Evolutionary conservation across 2,888 invertebrate species (phyloP).

Genomic region (Athrips mouffetella): DNA sequence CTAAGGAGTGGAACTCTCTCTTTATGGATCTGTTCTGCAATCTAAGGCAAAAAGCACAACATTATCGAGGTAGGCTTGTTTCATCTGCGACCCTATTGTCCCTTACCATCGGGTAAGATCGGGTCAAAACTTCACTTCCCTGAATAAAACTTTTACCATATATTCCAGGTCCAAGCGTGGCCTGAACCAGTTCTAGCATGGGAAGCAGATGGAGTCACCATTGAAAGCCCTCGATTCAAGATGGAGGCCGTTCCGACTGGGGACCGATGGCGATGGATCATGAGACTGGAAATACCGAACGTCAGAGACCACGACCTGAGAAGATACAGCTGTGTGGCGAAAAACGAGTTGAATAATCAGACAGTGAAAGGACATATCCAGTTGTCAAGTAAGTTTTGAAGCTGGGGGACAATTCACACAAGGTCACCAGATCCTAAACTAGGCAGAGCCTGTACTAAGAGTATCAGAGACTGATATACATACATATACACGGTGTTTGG

Average conservation of each 20-base stretch:
- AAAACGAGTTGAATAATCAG: conserved; percentile 89
- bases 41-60: too few relatives aligned
- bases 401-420: neutral
- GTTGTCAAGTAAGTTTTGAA: conserved; percentile 48
- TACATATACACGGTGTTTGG: too few relatives aligned
- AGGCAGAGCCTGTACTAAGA: too few relatives aligned
- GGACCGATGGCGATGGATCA: conserved; percentile 82
- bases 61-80: too few relatives aligned
- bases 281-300: conserved; percentile 87
- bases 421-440: too few relatives aligned
- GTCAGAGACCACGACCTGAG: conserved; percentile 83
- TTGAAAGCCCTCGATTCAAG: conserved; percentile 77
- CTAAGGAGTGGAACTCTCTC: too few relatives aligned
- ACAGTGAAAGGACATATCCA: conserved; percentile 83
- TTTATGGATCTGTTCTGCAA: too few relatives aligned
- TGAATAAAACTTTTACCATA: too few relatives aligned
- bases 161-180: conserved; percentile 86
- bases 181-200: conserved; percentile 92
- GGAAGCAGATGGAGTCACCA: conserved; percentile 87
- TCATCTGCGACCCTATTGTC: too few relatives aligned
- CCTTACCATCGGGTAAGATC: too few relatives aligned
- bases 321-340: conserved; percentile 89
- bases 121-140: too few relatives aligned
- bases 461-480: too few relatives aligned
- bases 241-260: conserved; percentile 58